Conservation (phyloP, 2,797 vertebrate genomes). For the Trichosurus vulpecula region DNA sequence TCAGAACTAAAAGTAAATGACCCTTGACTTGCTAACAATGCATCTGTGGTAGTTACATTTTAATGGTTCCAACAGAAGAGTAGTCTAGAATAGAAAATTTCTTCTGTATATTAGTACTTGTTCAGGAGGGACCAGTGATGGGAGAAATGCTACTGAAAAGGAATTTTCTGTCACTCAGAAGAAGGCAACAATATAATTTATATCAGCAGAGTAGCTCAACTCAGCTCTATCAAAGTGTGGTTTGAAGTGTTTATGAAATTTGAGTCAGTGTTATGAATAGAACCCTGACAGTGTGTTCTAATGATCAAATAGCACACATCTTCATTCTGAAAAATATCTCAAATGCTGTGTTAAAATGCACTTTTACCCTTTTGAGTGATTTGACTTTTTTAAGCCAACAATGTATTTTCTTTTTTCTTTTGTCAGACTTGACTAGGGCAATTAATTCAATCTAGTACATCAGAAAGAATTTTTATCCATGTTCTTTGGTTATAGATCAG, state of each 20-base stretch:
- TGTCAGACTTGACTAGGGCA: background rate
- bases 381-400: background rate
- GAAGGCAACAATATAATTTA: background rate
- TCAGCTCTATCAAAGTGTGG: background rate
- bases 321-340: background rate
- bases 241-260: background rate
- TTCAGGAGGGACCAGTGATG: background rate
- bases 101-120: background rate
- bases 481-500: background rate
- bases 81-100: background rate
- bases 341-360: background rate
- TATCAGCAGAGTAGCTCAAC: background rate
- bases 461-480: background rate
- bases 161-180: background rate
- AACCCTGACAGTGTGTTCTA: background rate
- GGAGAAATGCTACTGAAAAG: background rate
- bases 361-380: background rate
- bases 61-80: background rate
- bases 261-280: background rate
- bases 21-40: background rate
- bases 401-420: background rate
- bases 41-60: background rate
- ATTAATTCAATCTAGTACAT: background rate
- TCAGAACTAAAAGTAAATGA: background rate
- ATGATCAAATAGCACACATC: background rate